These are phyloP conservation scores for Ophthalmolycus amberensis DNA, from an alignment of 2,113 vertebrate species.

Conservation along the genomic window DNA sequence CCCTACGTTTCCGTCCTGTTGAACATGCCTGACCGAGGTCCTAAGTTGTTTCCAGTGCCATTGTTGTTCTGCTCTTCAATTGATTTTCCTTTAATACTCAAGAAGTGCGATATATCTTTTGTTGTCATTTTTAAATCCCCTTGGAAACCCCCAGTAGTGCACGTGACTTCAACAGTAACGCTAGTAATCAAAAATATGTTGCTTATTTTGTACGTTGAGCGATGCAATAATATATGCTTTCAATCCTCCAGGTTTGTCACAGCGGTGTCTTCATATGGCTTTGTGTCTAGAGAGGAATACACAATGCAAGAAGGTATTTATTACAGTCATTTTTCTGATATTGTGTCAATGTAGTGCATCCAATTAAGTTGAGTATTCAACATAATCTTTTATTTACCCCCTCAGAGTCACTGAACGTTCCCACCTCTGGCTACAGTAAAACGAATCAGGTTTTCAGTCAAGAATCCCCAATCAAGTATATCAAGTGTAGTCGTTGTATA, in stretches of 20 bases:
- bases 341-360: not conserved
- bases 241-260: constrained; percentile 15
- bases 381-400: not conserved
- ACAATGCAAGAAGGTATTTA: constrained; percentile 65
- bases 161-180: not conserved
- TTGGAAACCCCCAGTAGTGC: not conserved
- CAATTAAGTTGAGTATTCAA: not conserved
- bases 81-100: not conserved
- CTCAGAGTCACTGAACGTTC: constrained; percentile 82
- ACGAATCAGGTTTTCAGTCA: constrained; percentile 80
- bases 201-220: not conserved
- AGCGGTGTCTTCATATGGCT: not conserved
- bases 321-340: not conserved
- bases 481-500: constrained; percentile 89
- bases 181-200: not conserved
- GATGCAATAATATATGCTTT: not conserved
- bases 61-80: not conserved
- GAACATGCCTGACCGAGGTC: not conserved
- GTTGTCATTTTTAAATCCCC: not conserved
- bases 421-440: constrained; percentile 82
- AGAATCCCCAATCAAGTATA: constrained; percentile 83
- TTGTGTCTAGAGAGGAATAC: constrained; percentile 12
- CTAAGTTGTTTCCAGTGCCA: not conserved
- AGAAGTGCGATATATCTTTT: not conserved
- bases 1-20: constrained; percentile 20